phyloP scores from a whole-genome alignment of 2,797 vertebrate genomes.

The Silurus aristotelis region DNA sequence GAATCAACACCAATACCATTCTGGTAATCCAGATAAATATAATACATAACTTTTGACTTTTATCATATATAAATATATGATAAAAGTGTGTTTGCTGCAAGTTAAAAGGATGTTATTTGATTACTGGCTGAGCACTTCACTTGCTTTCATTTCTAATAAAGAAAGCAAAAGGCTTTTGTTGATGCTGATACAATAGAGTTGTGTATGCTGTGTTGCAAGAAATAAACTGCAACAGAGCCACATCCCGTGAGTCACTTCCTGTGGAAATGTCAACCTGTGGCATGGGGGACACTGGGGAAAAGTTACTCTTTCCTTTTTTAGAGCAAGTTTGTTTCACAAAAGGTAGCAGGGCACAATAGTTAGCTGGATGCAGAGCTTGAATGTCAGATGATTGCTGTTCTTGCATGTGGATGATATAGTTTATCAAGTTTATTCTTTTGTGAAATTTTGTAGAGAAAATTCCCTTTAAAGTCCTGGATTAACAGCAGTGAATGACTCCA shows the following conservation, averaged over 20 bases:
- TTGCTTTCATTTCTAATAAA: slow-evolving; percentile 30
- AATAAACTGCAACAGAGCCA: slow-evolving; percentile 56
- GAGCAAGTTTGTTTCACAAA: slow-evolving; percentile 41
- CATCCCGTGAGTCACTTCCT: slow-evolving; percentile 69
- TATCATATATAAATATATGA: not conserved
- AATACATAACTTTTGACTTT: no score
- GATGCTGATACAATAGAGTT: slow-evolving; percentile 40
- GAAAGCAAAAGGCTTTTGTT: slow-evolving; percentile 35
- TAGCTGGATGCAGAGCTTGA: slow-evolving; percentile 19
- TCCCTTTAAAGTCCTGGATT: slow-evolving; percentile 2
- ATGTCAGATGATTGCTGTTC: slow-evolving; percentile 19
- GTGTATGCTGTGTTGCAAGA: slow-evolving; percentile 55
- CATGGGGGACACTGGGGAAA: slow-evolving; percentile 57
- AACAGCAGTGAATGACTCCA: not conserved
- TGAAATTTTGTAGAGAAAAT: not conserved
- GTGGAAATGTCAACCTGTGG: slow-evolving; percentile 63
- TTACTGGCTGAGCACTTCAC: not conserved
- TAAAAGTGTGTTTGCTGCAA: not conserved
- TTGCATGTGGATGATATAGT: not conserved
- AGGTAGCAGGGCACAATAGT: slow-evolving; percentile 1
- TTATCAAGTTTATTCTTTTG: no score
- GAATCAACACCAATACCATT: not conserved
- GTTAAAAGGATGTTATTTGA: slow-evolving; percentile 3
- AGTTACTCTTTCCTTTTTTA: slow-evolving; percentile 53
- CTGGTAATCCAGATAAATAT: not conserved